Base-by-base conservation (phyloP, 2,797 vertebrate genomes). In the Antrozous pallidus region DNA sequence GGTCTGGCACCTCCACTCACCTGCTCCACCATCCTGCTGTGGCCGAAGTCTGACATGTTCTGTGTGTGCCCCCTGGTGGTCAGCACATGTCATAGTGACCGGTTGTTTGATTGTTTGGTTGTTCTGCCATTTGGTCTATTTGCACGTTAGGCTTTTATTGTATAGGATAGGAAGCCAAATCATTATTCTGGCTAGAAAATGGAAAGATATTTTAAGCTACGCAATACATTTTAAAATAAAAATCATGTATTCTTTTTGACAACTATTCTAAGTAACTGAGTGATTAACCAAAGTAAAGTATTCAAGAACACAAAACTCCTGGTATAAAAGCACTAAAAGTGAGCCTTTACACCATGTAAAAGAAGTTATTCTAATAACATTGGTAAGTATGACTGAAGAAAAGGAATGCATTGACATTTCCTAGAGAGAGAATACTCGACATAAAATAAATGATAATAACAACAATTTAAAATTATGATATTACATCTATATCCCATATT, bases 201-300 rank as follows among this genome's bases (percentile, higher is more conserved):
- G 94, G 45, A 74, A 86, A 51, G 67, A n/a, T 93, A 94, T 75
- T 96, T 93, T 83, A 95, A 88, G 33, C 71, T 73, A 36, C n/a
- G 56, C 56, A 74, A 83, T 83, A 70, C 83, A 74, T 94, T 94
- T 77, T 84, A 81, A 94, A 92, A 75, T 9, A 51, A 94, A 94
- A 79, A 47, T 94, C 93, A 71, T 87, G 58, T 80, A 84, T 82
- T 94, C 47, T 74, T 81, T 96, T 87, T 93, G 77, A 97, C 92
- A 94, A 69, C 73, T 77, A 74, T 42, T 96, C 84, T 67, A 94
- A 77, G 73, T 96, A 94, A 81, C 16, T 78, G 88, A 94, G 61
- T 77, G 80, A 84, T 79, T 92, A 84, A 92, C 80, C 58, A 84
- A 91, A 88, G 51, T 8, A 51, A 83, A 93, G 14, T 58, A 13